phyloP scores from a whole-genome alignment of 2,797 vertebrate species.

The Cephalopachus bancanus region DNA sequence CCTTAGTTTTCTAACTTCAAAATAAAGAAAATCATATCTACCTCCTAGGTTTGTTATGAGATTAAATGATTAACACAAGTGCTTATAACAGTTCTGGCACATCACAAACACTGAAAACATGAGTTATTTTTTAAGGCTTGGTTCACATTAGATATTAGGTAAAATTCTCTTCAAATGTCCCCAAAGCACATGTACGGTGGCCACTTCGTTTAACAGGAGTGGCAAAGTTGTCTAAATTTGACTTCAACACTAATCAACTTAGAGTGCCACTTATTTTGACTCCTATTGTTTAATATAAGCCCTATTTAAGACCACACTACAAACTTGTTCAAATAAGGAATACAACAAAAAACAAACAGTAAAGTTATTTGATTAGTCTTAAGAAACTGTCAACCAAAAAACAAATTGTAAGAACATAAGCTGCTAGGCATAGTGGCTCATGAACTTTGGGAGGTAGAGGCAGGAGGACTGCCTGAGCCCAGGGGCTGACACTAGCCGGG shows the following conservation, averaged over 20 bases:
- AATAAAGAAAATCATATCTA: constrained; percentile 7
- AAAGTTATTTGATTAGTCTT: neutral
- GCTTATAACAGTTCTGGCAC: constrained; percentile 4
- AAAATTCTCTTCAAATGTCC: neutral
- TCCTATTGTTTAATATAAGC: neutral
- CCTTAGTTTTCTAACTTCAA: constrained; percentile 27
- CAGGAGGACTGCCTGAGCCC: too few relatives aligned
- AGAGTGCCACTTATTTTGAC: neutral
- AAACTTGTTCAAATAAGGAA: neutral
- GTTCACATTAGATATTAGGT: constrained; percentile 1
- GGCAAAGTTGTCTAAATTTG: neutral
- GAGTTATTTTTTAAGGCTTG: neutral
- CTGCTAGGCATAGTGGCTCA: neutral
- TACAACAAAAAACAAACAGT: neutral
- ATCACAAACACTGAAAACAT: neutral
- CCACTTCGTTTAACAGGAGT: neutral
- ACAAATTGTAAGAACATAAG: neutral
- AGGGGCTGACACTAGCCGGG: too few relatives aligned
- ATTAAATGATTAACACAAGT: constrained; percentile 4
- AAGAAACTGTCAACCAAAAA: neutral
- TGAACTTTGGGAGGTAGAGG: too few relatives aligned
- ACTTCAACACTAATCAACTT: neutral
- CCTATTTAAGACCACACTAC: neutral
- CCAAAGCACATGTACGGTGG: neutral
- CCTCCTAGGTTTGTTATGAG: neutral